phyloP scores from a whole-genome alignment of 2,113 vertebrate species.

The Stictonetta naevosa region DNA sequence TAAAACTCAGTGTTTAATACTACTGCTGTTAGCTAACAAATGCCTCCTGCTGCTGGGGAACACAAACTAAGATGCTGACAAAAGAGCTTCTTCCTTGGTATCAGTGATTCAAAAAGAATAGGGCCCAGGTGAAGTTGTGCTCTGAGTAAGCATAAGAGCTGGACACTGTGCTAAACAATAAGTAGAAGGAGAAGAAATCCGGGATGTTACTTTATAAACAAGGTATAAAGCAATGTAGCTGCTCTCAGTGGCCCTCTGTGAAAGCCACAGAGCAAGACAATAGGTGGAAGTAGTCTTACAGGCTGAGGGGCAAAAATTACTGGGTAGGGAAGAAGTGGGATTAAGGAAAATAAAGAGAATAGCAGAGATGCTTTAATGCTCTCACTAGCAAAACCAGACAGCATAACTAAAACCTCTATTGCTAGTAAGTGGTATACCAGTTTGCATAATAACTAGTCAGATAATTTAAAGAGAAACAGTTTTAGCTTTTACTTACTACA shows the following conservation, averaged over 20 bases:
- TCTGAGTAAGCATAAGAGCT: neutral
- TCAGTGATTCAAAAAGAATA: neutral
- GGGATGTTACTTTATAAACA: neutral
- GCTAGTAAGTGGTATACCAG: neutral
- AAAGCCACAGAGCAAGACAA: neutral
- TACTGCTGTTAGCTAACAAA: neutral
- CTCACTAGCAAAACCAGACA: neutral
- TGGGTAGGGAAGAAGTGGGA: neutral
- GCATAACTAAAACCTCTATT: neutral
- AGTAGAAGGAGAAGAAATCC: neutral
- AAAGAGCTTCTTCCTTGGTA: neutral
- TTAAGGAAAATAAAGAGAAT: neutral
- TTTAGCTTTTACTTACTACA: neutral
- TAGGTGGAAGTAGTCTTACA: neutral
- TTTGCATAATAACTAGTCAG: neutral
- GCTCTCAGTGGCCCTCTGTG: neutral
- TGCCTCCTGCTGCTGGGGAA: neutral
- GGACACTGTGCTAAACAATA: neutral
- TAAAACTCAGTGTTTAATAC: neutral
- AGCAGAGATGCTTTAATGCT: neutral
- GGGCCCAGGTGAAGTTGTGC: neutral
- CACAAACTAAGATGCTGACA: neutral
- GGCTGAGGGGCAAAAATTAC: neutral
- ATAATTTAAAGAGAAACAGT: neutral
- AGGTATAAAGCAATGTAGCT: neutral